Evolutionary conservation across 2,797 vertebrate species (phyloP).

Genomic region (Acomys russatus): DNA sequence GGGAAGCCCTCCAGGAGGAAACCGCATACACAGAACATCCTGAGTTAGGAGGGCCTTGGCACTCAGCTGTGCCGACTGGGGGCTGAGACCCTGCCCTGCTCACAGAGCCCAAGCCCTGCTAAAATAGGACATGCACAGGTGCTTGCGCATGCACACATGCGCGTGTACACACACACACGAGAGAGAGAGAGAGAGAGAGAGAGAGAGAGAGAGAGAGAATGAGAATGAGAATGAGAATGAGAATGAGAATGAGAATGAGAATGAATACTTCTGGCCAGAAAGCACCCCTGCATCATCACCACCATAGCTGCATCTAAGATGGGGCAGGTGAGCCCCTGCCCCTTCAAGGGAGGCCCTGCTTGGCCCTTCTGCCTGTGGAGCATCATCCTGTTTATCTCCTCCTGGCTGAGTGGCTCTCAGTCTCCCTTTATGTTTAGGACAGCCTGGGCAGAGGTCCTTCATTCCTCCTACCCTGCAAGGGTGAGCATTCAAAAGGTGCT

Average conservation of each 20-base stretch:
- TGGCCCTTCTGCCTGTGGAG: too few species aligned
- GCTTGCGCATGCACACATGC: too few species aligned
- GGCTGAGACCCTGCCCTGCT: background rate
- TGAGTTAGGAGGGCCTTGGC: background rate
- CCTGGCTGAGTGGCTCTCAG: background rate
- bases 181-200: too few species aligned
- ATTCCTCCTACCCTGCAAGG: background rate
- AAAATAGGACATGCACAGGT: background rate
- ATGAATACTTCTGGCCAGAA: background rate
- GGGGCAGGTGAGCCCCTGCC: background rate
- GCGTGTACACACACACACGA: background rate
- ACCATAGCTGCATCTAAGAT: accelerated
- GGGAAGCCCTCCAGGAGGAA: background rate
- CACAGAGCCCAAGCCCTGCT: background rate
- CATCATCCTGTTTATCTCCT: background rate
- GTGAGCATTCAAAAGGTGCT: background rate
- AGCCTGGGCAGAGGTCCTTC: background rate
- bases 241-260: too few species aligned
- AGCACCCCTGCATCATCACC: background rate
- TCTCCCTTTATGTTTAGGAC: background rate
- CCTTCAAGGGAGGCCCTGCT: background rate
- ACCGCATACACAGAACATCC: background rate
- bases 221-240: too few species aligned
- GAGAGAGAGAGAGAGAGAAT: too few species aligned
- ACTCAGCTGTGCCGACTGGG: background rate